Conservation (phyloP, 53 echinoderm and acorn worm genomes). For the Mesocentrotus franciscanus region DNA sequence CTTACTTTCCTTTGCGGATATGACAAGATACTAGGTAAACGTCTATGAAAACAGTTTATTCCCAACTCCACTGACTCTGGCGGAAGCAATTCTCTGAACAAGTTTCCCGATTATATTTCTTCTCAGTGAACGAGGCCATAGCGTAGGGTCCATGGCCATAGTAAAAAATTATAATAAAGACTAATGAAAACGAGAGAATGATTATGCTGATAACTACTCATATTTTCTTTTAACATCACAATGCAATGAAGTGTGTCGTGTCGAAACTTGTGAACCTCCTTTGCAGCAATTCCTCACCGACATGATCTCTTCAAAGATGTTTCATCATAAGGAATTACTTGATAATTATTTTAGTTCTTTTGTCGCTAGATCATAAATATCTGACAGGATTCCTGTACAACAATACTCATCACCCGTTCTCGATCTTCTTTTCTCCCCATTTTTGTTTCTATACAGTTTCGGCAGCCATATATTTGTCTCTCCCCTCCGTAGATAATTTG, state of each 20-base stretch:
- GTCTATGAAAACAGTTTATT: background rate
- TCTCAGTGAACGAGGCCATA: too few relatives aligned
- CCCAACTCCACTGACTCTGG: background rate
- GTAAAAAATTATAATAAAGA: too few relatives aligned
- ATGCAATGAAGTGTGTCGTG: background rate
- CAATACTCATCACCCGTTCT: constrained; percentile 2
- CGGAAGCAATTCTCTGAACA: constrained; percentile 7
- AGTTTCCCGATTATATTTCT: background rate
- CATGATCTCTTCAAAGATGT: background rate
- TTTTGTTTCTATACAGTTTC: background rate
- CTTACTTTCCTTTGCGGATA: background rate
- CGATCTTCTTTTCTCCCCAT: background rate
- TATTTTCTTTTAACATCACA: too few relatives aligned
- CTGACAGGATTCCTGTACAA: background rate
- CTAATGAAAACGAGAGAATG: too few relatives aligned
- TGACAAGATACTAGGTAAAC: background rate
- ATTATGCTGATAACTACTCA: too few relatives aligned
- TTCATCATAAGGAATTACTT: background rate
- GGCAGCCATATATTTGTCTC: background rate
- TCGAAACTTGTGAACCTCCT: background rate
- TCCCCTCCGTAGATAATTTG: background rate
- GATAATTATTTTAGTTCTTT: background rate
- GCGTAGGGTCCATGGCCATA: too few relatives aligned
- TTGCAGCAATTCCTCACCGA: background rate
- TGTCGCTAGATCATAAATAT: background rate